A percentile compares a stretch with the other conserved stretches of the same genome.
Evolutionary conservation across 2,113 vertebrate species (phyloP).

Genomic region (Onychorhynchus coronatus): DNA sequence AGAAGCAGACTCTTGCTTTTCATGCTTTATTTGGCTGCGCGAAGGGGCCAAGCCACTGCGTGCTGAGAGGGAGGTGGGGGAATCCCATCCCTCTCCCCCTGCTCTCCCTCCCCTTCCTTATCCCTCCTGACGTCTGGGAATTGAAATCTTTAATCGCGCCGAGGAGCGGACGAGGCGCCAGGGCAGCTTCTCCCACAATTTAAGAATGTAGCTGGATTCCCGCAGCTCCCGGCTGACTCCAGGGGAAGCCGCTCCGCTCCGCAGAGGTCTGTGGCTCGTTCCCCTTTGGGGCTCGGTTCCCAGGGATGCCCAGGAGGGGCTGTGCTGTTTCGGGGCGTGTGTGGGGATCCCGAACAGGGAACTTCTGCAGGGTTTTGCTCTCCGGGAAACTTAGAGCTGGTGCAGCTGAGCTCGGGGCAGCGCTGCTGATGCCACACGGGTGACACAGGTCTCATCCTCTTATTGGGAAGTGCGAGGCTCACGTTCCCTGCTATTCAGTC

Average conservation of each 20-base stretch:
- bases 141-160: neutral
- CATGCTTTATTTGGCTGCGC: neutral
- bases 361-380: neutral
- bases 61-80: neutral
- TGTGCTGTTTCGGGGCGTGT: fast-evolving
- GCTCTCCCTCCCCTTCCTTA: neutral
- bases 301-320: neutral
- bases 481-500: fast-evolving
- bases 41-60: neutral
- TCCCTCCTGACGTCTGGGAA: neutral
- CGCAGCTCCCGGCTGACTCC: neutral
- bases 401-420: neutral
- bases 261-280: conserved; percentile 23
- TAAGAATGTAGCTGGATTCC: neutral
- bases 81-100: neutral
- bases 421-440: fast-evolving
- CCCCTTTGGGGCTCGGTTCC: fast-evolving
- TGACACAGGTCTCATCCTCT: neutral
- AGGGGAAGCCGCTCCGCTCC: neutral
- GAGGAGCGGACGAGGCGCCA: neutral
- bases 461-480: fast-evolving
- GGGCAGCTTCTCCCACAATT: neutral
- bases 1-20: neutral
- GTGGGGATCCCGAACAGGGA: neutral
- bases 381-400: neutral